phyloP scores from a whole-genome alignment of 1,140 invertebrate genomes.

The Parapsyche elsis region DNA sequence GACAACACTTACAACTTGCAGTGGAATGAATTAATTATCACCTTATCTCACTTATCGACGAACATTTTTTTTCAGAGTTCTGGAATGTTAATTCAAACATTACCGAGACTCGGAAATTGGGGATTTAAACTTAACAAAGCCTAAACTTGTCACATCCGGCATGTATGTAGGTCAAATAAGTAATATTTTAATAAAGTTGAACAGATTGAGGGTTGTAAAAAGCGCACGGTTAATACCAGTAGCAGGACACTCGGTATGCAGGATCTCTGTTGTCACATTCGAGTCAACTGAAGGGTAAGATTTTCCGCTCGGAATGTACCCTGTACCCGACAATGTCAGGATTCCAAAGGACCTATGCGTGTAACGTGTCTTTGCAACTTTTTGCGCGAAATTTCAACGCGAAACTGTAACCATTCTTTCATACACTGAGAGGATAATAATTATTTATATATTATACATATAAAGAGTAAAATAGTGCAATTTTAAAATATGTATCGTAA shows the following conservation, averaged over 20 bases:
- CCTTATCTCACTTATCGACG: too few relatives aligned
- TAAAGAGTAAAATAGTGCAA: not conserved
- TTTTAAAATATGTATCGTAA: slow-evolving; percentile 20
- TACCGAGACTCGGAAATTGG: not conserved
- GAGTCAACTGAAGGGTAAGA: slow-evolving; percentile 34
- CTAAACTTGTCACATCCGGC: too few relatives aligned
- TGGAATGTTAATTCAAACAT: not conserved
- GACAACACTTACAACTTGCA: not conserved
- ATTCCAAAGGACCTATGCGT: slow-evolving; percentile 42
- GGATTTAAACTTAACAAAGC: too few relatives aligned
- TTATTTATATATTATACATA: too few relatives aligned
- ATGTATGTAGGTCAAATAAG: too few relatives aligned
- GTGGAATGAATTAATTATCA: not conserved
- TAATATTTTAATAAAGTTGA: not conserved
- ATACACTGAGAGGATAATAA: too few relatives aligned
- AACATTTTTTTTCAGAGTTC: too few relatives aligned
- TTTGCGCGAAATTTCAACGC: slow-evolving; percentile 46
- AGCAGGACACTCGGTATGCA: slow-evolving; percentile 49
- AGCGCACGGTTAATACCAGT: slow-evolving; percentile 44
- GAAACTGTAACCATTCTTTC: slow-evolving; percentile 39
- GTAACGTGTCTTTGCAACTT: slow-evolving; percentile 37
- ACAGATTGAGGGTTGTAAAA: slow-evolving; percentile 4
- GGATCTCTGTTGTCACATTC: slow-evolving; percentile 53
- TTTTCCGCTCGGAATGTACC: slow-evolving; percentile 45
- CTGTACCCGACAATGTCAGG: slow-evolving; percentile 34